These are phyloP conservation scores for Sialia sialis DNA, from an alignment of 2,113 vertebrate genomes.

Conservation along the genomic window DNA sequence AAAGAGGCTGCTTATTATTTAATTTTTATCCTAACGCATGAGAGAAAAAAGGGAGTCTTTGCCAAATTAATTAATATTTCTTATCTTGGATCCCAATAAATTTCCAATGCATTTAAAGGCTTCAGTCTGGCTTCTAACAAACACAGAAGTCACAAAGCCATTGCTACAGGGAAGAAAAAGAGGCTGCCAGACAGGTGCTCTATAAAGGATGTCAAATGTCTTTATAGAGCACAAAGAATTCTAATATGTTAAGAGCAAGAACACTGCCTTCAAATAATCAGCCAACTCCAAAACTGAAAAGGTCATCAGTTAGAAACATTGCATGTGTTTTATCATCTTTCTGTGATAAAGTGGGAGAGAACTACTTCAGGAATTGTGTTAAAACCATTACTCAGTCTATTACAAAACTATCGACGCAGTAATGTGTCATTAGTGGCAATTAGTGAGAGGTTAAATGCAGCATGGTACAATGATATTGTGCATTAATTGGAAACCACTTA, in stretches of 20 bases:
- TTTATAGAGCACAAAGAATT: not conserved
- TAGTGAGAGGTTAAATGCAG: conserved; percentile 42
- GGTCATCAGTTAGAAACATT: not conserved
- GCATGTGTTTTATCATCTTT: not conserved
- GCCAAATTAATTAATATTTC: not conserved
- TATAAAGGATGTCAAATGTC: not conserved
- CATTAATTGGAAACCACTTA: conserved; percentile 21
- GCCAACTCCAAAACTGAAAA: not conserved
- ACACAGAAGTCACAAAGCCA: not conserved
- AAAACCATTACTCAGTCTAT: conserved; percentile 3
- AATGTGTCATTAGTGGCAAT: conserved; percentile 28
- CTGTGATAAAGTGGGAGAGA: not conserved
- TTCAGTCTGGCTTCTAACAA: not conserved
- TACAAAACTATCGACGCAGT: conserved; percentile 4
- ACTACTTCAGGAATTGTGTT: not conserved
- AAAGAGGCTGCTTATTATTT: not conserved
- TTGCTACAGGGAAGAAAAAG: not conserved
- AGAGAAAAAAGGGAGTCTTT: not conserved
- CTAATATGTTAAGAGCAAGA: not conserved
- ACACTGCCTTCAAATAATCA: not conserved
- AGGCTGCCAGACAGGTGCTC: not conserved
- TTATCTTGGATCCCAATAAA: not conserved
- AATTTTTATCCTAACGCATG: not conserved
- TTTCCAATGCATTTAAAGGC: not conserved
- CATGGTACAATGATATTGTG: not conserved